Evolutionary conservation across 2,888 invertebrate species (phyloP), one percentile per base, ranked within the genome.

Genomic region (Acanthoscelides obtectus): DNA sequence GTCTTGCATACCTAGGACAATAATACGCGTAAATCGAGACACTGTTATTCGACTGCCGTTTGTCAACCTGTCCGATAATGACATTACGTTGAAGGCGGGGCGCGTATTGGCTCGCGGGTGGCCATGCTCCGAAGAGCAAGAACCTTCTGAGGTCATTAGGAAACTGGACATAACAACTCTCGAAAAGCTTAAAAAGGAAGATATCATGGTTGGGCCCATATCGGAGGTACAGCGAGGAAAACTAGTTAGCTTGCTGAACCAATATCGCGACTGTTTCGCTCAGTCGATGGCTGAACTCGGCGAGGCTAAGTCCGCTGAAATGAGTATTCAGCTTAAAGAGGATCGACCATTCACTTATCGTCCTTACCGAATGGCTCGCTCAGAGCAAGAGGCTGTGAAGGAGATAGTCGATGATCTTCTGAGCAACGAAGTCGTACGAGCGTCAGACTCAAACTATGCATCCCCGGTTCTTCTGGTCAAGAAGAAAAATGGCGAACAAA

Each of bases 401-500:
- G 72, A 73, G 6, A 78, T 78, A 63, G 69, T 77, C 5, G 72
- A 73, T 1, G 75, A 78, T 22, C 64, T 77, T 0, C 25, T 75
- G 27, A 64, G 45, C 17, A 72, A 64, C 63, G 70, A 72, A 21
- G 77, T 78, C 20, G 64, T 78, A 19, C 70, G 75, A 12, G 75
- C 78, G 67, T 76, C 75, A 0, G 72, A 75, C 20, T 78, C 77
- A 21, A 66, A 72, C n/a, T 78, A 74, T 69, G 70, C 74, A 0
- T 78, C 76, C 4, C 76, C 77, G 0, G 72, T 78, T 20, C 67
- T 78, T 45, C 64, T 78, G 0, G 77, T 78, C 12, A 73, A 71
- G 68, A 78, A 78, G 72, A 75, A 76, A 72, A 77, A 75, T 67
- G 76, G 76, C 4, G 77, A 78, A 70, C 68, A 75, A 67, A 71